Evolutionary conservation across 2,888 invertebrate species (phyloP).

Genomic region (Lepidocyrtoides sp.): DNA sequence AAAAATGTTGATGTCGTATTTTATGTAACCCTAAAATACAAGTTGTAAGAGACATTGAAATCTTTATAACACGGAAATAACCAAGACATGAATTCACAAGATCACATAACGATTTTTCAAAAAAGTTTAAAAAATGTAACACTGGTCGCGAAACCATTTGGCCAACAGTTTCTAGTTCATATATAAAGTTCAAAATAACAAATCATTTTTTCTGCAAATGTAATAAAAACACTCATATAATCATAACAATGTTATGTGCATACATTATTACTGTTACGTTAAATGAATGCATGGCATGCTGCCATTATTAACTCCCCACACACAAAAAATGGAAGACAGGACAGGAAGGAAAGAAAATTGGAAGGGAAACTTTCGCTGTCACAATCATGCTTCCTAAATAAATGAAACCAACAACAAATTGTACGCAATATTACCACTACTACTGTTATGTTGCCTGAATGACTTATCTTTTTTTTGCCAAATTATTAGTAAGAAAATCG

Average conservation of each 20-base stretch:
- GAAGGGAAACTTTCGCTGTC: constrained; percentile 76
- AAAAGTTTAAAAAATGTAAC: no score
- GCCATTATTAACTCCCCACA: neutral
- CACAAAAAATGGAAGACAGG: constrained; percentile 31
- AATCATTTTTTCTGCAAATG: constrained; percentile 16
- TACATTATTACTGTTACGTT: constrained; percentile 22
- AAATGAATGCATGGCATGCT: neutral
- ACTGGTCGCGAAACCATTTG: no score
- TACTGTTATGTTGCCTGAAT: neutral
- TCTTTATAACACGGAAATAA: no score
- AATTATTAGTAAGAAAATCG: neutral
- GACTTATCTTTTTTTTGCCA: constrained; percentile 34
- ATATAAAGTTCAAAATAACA: neutral
- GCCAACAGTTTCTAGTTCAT: no score
- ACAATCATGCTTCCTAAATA: constrained; percentile 62
- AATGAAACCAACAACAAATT: constrained; percentile 7
- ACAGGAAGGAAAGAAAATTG: constrained; percentile 58
- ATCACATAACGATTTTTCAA: no score
- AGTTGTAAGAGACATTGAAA: no score
- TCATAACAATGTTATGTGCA: constrained; percentile 13
- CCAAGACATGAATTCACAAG: no score
- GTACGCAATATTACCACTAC: no score
- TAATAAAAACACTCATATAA: neutral
- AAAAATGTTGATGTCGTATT: no score
- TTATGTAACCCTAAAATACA: no score